These are phyloP conservation scores for Sesia bembeciformis DNA, from an alignment of 2,888 invertebrate genomes.

Conservation along the genomic window DNA sequence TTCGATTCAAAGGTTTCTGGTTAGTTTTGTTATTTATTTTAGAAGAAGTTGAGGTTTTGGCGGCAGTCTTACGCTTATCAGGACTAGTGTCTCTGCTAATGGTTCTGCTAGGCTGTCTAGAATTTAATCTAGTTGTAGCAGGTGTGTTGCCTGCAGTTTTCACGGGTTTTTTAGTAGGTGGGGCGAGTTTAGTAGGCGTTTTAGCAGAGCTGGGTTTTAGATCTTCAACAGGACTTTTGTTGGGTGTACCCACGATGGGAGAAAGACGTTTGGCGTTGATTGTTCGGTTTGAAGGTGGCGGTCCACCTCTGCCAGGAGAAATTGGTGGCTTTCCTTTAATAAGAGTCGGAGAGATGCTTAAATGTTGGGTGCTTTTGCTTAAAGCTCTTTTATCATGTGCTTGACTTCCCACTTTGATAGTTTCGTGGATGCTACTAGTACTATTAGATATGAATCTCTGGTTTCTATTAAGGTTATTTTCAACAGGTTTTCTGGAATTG, in stretches of 20 bases:
- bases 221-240: constrained; percentile 60
- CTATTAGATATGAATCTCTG: constrained; percentile 63
- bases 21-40: constrained; percentile 19
- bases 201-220: constrained; percentile 45
- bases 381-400: constrained; percentile 50
- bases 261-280: constrained; percentile 64
- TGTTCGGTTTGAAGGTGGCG: constrained; percentile 59
- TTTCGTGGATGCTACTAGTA: constrained; percentile 65
- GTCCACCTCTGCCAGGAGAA: constrained; percentile 59
- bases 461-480: constrained; percentile 41
- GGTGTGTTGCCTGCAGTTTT: constrained; percentile 51
- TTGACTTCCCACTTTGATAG: constrained; percentile 51
- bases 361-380: constrained; percentile 58
- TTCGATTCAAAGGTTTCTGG: constrained; percentile 38
- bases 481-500: constrained; percentile 27
- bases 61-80: constrained; percentile 42
- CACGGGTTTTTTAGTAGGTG: constrained; percentile 34
- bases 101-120: constrained; percentile 56
- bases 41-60: constrained; percentile 21
- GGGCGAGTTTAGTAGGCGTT: constrained; percentile 37
- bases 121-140: constrained; percentile 55
- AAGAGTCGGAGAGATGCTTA: constrained; percentile 44
- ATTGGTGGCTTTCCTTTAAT: constrained; percentile 67
- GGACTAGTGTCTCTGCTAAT: constrained; percentile 58
- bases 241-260: constrained; percentile 67